Percentiles rank a stretch among this genome's conserved stretches.
Evolutionary conservation across 23 tunicate species (phyloP).

Genomic region (Halocynthia aurantium): DNA sequence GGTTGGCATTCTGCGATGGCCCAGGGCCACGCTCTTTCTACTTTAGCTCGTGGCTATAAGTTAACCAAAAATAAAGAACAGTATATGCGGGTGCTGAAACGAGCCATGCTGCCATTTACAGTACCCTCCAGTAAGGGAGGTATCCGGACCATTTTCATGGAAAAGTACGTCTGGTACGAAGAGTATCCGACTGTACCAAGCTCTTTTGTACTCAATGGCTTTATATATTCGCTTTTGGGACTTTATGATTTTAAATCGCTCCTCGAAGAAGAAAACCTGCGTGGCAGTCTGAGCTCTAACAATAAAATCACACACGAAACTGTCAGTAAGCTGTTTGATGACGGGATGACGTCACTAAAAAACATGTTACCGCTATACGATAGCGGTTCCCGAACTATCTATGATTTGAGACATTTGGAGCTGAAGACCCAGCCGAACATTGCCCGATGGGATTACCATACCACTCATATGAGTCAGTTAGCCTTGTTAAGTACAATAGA

Average conservation of each 20-base stretch:
- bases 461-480: slow-evolving; percentile 85
- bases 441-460: slow-evolving; percentile 99
- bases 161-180: slow-evolving; percentile 93
- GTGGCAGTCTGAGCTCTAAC: neutral
- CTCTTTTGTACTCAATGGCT: slow-evolving; percentile 92
- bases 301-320: slow-evolving; percentile 15
- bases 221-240: slow-evolving; percentile 88
- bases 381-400: slow-evolving; percentile 81
- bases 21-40: slow-evolving; percentile 90
- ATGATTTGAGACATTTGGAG: slow-evolving; percentile 81
- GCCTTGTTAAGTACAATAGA: slow-evolving; percentile 44
- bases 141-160: slow-evolving; percentile 66
- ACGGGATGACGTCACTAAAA: slow-evolving; percentile 79
- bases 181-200: slow-evolving; percentile 87
- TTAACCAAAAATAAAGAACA: slow-evolving; percentile 3
- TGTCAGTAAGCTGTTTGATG: slow-evolving; percentile 46
- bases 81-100: slow-evolving; percentile 33
- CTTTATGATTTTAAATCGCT: slow-evolving; percentile 74
- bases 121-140: slow-evolving; percentile 74
- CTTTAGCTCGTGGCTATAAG: slow-evolving; percentile 62
- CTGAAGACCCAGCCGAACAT: slow-evolving; percentile 73
- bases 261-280: slow-evolving; percentile 23
- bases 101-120: slow-evolving; percentile 68
- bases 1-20: slow-evolving; percentile 99
- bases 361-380: slow-evolving; percentile 89